Percentiles rank a stretch among this genome's conserved stretches.
phyloP scores from a whole-genome alignment of 2,888 invertebrate species.

The Pyrrhia umbra region DNA sequence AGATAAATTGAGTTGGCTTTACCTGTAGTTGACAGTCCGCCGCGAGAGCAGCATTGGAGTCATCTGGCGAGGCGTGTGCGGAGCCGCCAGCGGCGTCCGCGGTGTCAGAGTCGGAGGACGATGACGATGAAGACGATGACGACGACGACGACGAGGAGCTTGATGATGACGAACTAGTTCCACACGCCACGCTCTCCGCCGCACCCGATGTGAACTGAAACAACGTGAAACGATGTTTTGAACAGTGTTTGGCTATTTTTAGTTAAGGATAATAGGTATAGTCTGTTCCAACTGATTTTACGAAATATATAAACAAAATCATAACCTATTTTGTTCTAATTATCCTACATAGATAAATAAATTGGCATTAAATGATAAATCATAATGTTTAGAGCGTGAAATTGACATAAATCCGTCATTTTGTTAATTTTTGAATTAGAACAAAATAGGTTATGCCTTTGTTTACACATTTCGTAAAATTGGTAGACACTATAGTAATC shows the following conservation, averaged over 20 bases:
- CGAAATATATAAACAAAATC: too few species aligned
- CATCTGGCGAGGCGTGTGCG: conserved; percentile 82
- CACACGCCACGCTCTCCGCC: conserved; percentile 81
- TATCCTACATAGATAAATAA: too few species aligned
- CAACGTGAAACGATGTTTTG: conserved; percentile 25
- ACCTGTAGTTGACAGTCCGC: conserved; percentile 90
- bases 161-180: conserved; percentile 85
- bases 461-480: too few species aligned
- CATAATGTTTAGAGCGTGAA: too few species aligned
- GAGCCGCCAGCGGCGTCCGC: conserved; percentile 84
- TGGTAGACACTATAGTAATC: too few species aligned
- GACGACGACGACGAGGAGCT: conserved; percentile 84
- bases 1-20: too few species aligned
- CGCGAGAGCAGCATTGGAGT: conserved; percentile 90
- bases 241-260: not conserved
- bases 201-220: conserved; percentile 82
- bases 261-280: not conserved
- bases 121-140: conserved; percentile 86
- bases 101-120: conserved; percentile 86
- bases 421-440: too few species aligned
- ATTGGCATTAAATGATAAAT: too few species aligned
- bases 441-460: too few species aligned
- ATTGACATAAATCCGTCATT: too few species aligned
- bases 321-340: too few species aligned
- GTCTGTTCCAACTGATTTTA: too few species aligned